A percentile compares a stretch with the other conserved stretches of the same genome.
Conservation (phyloP, 2,113 vertebrate species). For the Plecturocebus donacophilus region DNA sequence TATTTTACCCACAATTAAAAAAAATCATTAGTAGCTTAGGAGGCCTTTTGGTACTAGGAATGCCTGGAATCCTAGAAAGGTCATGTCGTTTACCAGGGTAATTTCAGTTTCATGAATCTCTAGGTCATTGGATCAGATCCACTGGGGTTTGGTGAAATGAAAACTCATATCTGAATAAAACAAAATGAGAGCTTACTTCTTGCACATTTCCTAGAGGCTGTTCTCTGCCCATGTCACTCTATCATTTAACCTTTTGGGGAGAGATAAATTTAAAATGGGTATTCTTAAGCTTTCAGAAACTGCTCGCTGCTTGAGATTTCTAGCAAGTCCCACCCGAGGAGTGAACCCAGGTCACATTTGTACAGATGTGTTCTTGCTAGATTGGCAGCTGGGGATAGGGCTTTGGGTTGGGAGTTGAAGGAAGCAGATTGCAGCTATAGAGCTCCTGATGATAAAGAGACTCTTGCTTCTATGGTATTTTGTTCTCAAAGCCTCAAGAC, state of each 20-base stretch:
- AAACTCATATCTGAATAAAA: constrained; percentile 65
- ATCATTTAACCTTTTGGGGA: not conserved
- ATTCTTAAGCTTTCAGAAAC: not conserved
- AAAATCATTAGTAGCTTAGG: not conserved
- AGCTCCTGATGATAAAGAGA: not conserved
- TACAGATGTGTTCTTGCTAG: not conserved
- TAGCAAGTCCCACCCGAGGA: not conserved
- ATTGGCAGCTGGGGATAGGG: not conserved
- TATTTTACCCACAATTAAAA: not conserved
- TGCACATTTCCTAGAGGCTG: constrained; percentile 53
- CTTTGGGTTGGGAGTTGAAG: not conserved
- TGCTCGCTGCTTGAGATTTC: not conserved
- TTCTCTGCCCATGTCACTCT: constrained; percentile 17
- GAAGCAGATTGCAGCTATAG: not conserved
- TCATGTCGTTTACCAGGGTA: not conserved
- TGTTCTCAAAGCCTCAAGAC: not conserved
- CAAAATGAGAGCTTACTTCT: constrained; percentile 68
- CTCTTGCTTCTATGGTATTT: not conserved
- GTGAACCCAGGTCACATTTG: not conserved
- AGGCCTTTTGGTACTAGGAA: not conserved
- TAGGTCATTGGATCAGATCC: not conserved
- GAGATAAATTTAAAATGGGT: not conserved
- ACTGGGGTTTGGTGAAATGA: constrained; percentile 31
- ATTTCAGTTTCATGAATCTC: not conserved
- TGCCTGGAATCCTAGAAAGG: not conserved